Evolutionary conservation across 1,140 invertebrate species (phyloP), one percentile per base, ranked within the genome.

Genomic region (Dendroctonus ponderosae): DNA sequence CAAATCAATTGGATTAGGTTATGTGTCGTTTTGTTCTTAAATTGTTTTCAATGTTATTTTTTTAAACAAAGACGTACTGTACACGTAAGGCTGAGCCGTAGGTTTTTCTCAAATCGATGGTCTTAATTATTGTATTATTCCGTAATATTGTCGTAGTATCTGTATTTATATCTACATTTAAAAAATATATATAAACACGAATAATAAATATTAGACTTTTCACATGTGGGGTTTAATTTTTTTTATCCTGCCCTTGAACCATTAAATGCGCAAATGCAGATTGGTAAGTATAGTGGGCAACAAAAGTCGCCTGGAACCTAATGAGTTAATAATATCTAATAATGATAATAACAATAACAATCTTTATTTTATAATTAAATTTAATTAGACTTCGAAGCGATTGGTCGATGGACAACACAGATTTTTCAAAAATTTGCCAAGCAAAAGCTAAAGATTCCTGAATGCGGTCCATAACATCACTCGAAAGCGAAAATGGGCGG

Each of bases 61-160:
- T 44, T 66, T 66, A 61, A 62, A 50, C 14, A 71, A 71, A 66
- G 66, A 63, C 69, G 70, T 73, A 74, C 70, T 72, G 71, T 72
- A 72, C 66, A 54, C 62, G 68, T 72, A 71, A 75, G 74, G 74
- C 74, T 75, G 74, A 75, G 65, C 72, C 67, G 59, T 62, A 15
- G 62, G 62, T 57, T 43, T 59, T 53, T 51, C 40, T 26, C 15
- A 56, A 61, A 51, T 57, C 60, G 9, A 56, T 56, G 71, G 67
- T 68, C 69, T 73, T 74, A 75, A 66, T 71, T 74, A 72, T 73
- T 73, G 68, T 75, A 75, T 75, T 75, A 56, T 56, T 56, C 72
- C 72, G 26, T 66, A 66, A 66, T 66, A 61, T 72, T 64, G 66
- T 72, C 63, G 70, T 65, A 68, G 70, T 74, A 71, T 39, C 43